phyloP scores from a whole-genome alignment of 1,140 invertebrate genomes.

The Drosophila neocordata region DNA sequence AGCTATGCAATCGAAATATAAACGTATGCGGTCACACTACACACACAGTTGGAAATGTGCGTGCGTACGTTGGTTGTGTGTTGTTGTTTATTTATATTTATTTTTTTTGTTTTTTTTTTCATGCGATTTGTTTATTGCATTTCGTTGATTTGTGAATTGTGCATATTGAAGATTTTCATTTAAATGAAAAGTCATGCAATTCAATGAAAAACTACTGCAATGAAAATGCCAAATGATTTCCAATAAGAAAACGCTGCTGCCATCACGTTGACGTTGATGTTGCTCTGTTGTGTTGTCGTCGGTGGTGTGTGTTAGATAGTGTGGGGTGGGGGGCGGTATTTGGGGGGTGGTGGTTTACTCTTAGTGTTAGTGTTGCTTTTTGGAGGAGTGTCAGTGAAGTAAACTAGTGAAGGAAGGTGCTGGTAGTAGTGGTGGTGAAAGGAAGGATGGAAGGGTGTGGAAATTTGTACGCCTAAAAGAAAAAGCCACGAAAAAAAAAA shows the following conservation, averaged over 20 bases:
- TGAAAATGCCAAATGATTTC: slow-evolving; percentile 20
- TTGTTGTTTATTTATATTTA: slow-evolving; percentile 10
- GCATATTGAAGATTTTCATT: slow-evolving; percentile 3
- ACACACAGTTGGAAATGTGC: slow-evolving; percentile 11
- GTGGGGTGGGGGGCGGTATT: background rate
- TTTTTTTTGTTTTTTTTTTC: slow-evolving; percentile 47
- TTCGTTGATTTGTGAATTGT: slow-evolving; percentile 9
- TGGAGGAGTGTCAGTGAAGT: slow-evolving; percentile 3
- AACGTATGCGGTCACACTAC: background rate
- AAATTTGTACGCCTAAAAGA: background rate
- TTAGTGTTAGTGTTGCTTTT: background rate
- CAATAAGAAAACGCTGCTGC: slow-evolving; percentile 35
- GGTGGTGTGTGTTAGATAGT: no score
- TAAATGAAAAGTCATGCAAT: background rate
- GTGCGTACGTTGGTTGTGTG: slow-evolving; percentile 38
- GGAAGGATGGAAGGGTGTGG: background rate
- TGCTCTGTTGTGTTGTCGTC: slow-evolving; percentile 1
- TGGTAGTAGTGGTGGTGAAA: background rate
- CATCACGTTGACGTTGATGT: slow-evolving; percentile 7
- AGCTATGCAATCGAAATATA: background rate
- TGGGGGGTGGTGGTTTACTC: background rate
- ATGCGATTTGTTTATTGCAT: slow-evolving; percentile 53
- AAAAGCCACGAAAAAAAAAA: background rate
- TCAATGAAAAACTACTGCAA: slow-evolving; percentile 14
- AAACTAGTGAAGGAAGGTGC: background rate